Evolutionary conservation across 2,113 vertebrate species (phyloP).

Genomic region (Ondatra zibethicus): DNA sequence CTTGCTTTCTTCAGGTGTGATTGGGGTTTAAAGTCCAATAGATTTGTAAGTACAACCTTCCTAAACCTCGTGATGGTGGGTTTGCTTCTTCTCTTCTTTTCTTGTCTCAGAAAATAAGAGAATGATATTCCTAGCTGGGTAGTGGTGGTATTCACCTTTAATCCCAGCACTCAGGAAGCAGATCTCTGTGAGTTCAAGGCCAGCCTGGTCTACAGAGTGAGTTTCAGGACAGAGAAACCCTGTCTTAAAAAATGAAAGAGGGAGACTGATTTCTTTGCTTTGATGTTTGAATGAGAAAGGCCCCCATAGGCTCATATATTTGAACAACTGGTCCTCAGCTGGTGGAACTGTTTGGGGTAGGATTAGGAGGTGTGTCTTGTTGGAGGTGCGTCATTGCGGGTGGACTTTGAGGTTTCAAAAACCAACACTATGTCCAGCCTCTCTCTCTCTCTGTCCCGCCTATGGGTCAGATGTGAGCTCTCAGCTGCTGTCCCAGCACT

Average conservation of each 20-base stretch:
- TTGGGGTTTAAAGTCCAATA: neutral
- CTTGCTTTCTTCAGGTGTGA: neutral
- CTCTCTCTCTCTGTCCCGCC: neutral
- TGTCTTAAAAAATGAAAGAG: neutral
- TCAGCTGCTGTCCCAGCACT: neutral
- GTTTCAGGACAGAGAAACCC: neutral
- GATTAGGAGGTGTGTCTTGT: neutral
- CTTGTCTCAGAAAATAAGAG: neutral
- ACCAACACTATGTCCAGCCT: neutral
- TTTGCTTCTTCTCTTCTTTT: neutral
- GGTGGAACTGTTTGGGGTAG: neutral
- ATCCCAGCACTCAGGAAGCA: neutral
- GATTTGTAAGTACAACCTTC: neutral
- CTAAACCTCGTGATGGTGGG: neutral
- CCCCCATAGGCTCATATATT: neutral
- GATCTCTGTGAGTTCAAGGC: neutral
- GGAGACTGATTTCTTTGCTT: neutral
- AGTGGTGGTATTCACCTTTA: neutral
- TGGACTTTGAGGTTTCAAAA: neutral
- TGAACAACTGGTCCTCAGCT: neutral
- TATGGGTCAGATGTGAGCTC: neutral
- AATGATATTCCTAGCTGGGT: neutral
- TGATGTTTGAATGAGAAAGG: neutral
- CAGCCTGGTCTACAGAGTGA: neutral
- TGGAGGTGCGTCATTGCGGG: neutral